phyloP scores from a whole-genome alignment of 1,140 invertebrate genomes.

The Bacillus rossius region DNA sequence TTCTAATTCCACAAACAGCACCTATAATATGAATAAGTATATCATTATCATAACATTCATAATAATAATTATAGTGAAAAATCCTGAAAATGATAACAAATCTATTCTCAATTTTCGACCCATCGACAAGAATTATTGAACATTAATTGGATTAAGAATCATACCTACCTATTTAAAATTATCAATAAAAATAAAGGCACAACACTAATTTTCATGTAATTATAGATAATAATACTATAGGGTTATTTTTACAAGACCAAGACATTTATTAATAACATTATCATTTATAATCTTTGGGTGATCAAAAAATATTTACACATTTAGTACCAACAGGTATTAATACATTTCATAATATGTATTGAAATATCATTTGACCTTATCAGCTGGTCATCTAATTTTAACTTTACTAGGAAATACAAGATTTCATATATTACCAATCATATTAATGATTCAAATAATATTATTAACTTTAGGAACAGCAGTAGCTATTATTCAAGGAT shows the following conservation, averaged over 20 bases:
- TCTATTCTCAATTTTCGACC: slow-evolving; percentile 1
- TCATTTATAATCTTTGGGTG: slow-evolving; percentile 48
- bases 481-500: slow-evolving; percentile 50
- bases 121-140: not conserved
- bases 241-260: slow-evolving; percentile 56
- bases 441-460: slow-evolving; percentile 43
- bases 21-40: not conserved
- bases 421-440: slow-evolving; percentile 35
- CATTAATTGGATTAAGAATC: not conserved
- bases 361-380: slow-evolving; percentile 61
- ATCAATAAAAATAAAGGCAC: not conserved
- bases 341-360: slow-evolving; percentile 44
- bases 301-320: slow-evolving; percentile 50
- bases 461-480: slow-evolving; percentile 46
- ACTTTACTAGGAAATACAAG: slow-evolving; percentile 46
- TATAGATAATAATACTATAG: not conserved
- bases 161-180: not conserved
- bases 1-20: slow-evolving; percentile 2
- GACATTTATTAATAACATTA: slow-evolving; percentile 51
- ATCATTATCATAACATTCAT: not conserved
- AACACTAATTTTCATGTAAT: slow-evolving; percentile 1
- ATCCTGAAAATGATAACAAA: slow-evolving; percentile 4
- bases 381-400: slow-evolving; percentile 55
- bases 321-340: slow-evolving; percentile 52
- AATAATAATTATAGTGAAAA: not conserved